Conservation (phyloP, 1,140 invertebrate species). For the Brachionus rubens region DNA sequence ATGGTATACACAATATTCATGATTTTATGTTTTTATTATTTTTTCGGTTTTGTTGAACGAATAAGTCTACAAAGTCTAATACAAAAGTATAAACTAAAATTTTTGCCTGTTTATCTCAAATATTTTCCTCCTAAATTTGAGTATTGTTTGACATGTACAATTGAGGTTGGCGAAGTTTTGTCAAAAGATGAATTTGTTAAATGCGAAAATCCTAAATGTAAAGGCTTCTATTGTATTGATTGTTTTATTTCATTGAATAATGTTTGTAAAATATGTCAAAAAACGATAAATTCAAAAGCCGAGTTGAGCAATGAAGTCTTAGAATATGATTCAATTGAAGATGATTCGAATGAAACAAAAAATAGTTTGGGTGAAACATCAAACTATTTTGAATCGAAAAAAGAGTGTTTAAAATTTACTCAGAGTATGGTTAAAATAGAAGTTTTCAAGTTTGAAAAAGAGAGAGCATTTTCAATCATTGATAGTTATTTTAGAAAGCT, state of each 20-base stretch:
- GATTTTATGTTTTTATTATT: conserved; percentile 11
- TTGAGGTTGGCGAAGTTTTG: conserved; percentile 48
- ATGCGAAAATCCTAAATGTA: conserved; percentile 67
- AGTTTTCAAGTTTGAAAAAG: conserved; percentile 11
- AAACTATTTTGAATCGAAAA: neutral
- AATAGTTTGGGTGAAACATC: neutral
- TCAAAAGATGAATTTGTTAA: conserved; percentile 63
- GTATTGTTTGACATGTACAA: conserved; percentile 64
- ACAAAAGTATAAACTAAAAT: conserved; percentile 48
- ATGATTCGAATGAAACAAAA: neutral
- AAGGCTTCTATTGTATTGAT: conserved; percentile 69
- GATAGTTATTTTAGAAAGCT: conserved; percentile 13
- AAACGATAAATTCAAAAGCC: conserved; percentile 71
- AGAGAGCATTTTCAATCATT: neutral
- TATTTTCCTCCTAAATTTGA: conserved; percentile 55
- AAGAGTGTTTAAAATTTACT: neutral
- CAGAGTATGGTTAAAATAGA: neutral
- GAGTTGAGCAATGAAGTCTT: conserved; percentile 48
- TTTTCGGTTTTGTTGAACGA: conserved; percentile 55
- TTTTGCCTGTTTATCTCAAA: conserved; percentile 3
- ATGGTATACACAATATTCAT: neutral
- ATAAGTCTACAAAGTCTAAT: conserved; percentile 54
- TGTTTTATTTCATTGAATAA: conserved; percentile 72
- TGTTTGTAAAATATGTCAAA: conserved; percentile 71
- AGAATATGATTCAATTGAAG: neutral